Evolutionary conservation across 2,888 invertebrate genomes (phyloP).

Genomic region (Cecidostiba fungosa): DNA sequence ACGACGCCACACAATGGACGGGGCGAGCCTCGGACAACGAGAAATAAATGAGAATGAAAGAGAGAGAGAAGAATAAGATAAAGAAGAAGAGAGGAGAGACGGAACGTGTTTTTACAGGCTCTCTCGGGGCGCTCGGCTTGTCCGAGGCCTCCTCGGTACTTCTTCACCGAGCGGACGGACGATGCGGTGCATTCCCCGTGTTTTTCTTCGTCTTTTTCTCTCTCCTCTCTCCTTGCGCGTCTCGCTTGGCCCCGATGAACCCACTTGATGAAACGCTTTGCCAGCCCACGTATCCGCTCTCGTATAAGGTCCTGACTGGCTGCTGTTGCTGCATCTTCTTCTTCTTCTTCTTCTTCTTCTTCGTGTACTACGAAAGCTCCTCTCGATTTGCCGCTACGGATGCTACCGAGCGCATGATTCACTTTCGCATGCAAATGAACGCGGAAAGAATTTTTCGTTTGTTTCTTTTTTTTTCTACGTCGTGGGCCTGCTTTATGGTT

Average conservation of each 20-base stretch:
- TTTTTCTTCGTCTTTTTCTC: slow-evolving; percentile 55
- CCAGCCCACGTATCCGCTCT: slow-evolving; percentile 68
- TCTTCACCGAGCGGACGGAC: slow-evolving; percentile 68
- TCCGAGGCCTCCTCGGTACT: slow-evolving; percentile 65
- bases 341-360: not conserved
- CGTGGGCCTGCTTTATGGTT: not conserved
- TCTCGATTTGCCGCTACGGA: slow-evolving; percentile 4
- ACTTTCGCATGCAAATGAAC: slow-evolving; percentile 25
- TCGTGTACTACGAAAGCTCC: slow-evolving; percentile 16
- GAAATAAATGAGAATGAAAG: slow-evolving; percentile 62
- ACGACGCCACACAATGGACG: slow-evolving; percentile 18
- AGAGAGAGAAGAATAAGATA: slow-evolving; percentile 61
- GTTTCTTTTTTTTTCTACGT: not conserved
- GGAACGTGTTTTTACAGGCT: slow-evolving; percentile 72
- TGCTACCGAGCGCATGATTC: slow-evolving; percentile 23
- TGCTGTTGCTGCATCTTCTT: not conserved
- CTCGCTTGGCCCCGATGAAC: slow-evolving; percentile 77
- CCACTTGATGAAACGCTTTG: slow-evolving; percentile 76
- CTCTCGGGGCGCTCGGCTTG: slow-evolving; percentile 62
- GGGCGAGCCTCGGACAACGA: slow-evolving; percentile 52
- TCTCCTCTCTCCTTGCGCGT: slow-evolving; percentile 62
- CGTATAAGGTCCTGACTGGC: slow-evolving; percentile 53
- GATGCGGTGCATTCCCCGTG: slow-evolving; percentile 65
- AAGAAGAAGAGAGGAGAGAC: slow-evolving; percentile 64
- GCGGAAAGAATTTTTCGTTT: not conserved